phyloP scores from a whole-genome alignment of 1,140 invertebrate genomes.

The Brachionus manjavacas region DNA sequence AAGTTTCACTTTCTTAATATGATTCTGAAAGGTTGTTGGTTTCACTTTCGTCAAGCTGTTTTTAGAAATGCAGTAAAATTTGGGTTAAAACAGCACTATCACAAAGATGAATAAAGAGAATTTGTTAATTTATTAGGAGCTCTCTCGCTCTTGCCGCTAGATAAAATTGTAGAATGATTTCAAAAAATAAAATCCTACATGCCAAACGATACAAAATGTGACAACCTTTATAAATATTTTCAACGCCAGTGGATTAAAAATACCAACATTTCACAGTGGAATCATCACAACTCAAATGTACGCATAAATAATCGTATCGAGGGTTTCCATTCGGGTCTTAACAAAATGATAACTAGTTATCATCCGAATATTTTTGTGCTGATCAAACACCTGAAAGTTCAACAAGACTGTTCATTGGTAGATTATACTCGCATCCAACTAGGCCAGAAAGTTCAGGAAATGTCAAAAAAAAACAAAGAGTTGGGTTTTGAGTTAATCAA shows the following conservation, averaged over 20 bases:
- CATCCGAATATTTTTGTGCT: not conserved
- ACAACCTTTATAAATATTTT: not conserved
- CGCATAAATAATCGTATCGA: slow-evolving; percentile 3
- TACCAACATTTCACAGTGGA: not conserved
- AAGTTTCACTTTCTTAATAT: not conserved
- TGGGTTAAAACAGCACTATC: not conserved
- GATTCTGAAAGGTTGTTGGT: slow-evolving; percentile 12
- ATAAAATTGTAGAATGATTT: not conserved
- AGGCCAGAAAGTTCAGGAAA: not conserved
- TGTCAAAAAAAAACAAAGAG: not conserved
- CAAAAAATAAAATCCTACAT: not conserved
- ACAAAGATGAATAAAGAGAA: not conserved
- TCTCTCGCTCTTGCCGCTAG: not conserved
- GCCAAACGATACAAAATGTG: not conserved
- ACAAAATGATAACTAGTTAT: not conserved
- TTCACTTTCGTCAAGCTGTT: slow-evolving; percentile 11
- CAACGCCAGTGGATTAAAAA: not conserved
- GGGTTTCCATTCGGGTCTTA: not conserved
- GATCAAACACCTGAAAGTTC: slow-evolving; percentile 8
- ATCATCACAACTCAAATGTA: not conserved
- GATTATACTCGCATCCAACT: not conserved
- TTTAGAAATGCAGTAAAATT: slow-evolving; percentile 9
- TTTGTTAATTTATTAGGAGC: slow-evolving; percentile 4
- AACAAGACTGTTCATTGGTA: not conserved
- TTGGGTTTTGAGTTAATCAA: not conserved